Evolutionary conservation across 2,888 invertebrate genomes (phyloP), one percentile per base, ranked within the genome.

Genomic region (Trypoxylon attenuatum): DNA sequence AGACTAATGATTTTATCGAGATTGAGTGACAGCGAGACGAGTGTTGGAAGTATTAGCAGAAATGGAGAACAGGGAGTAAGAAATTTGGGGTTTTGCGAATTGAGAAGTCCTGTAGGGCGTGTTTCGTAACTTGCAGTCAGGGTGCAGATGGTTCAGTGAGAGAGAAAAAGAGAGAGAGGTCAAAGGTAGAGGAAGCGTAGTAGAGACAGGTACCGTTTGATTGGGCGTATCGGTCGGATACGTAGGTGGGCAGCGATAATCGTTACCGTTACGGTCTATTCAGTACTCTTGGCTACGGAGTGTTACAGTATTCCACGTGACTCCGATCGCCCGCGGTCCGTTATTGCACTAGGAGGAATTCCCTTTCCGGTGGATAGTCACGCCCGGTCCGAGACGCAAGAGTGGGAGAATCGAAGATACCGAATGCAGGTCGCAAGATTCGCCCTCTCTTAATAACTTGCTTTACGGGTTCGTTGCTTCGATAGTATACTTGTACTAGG

Each of bases 201-300:
- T 6, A 52, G n/a, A 47, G 45, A 54, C 53, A 56, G 64, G 63
- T 58, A 62, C 41, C 70, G 64, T 81, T 77, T 75, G 78, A 80
- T 80, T 72, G 80, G 74, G 66, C 66, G 69, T 77, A 79, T 81
- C 74, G 70, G 51, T 25, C 63, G 33, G 46, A 54, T n/a, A n/a
- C 68, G 71, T 59, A 63, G 70, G 64, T 66, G 56, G 71, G 62
- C 78, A 81, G 81, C 81, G 81, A 78, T 82, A 81, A 82, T 77
- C 69, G 72, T 82, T 76, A 73, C 74, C 74, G 80, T 80, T 79
- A 80, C 71, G 55, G 73, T 66, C 78, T 72, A 76, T 75, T 79
- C 79, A 59, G 69, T 76, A 62, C 54, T 60, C 59, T 65, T 47
- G 45, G 54, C 67, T 61, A 54, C 68, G 47, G 71, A 70, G 62